Percentiles rank a stretch among this genome's conserved stretches.
These are phyloP conservation scores for Bombyx huttoni DNA, from an alignment of 2,888 invertebrate species.

Conservation along the genomic window DNA sequence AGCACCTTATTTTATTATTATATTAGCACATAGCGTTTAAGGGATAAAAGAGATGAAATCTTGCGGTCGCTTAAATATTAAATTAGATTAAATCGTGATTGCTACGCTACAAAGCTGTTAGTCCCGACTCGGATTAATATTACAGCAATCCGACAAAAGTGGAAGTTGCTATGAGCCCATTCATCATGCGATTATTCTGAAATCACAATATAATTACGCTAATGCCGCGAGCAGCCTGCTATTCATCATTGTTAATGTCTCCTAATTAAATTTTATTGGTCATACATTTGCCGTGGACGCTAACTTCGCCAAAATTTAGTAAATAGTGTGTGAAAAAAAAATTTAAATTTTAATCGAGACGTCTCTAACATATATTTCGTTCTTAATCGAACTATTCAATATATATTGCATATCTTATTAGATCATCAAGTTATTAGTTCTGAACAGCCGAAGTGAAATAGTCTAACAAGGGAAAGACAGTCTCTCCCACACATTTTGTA, in stretches of 20 bases:
- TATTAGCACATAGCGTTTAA: conserved; percentile 5
- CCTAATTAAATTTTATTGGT: conserved; percentile 53
- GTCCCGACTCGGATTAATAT: conserved; percentile 26
- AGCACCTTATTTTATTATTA: too few relatives aligned
- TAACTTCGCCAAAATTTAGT: conserved; percentile 20
- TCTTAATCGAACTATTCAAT: too few relatives aligned
- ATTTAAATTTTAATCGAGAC: neutral
- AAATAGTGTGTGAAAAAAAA: conserved; percentile 7
- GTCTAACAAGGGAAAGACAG: neutral
- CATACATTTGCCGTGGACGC: conserved; percentile 26
- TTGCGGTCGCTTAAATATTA: conserved; percentile 14
- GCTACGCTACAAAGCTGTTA: conserved; percentile 24
- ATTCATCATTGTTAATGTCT: conserved; percentile 51
- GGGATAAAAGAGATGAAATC: conserved; percentile 11
- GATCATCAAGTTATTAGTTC: neutral
- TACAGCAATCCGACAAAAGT: conserved; percentile 32
- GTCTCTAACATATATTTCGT: too few relatives aligned
- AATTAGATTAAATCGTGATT: conserved; percentile 20
- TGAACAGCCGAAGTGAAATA: neutral
- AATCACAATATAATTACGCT: conserved; percentile 58
- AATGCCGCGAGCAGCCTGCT: conserved; percentile 31
- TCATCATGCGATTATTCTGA: conserved; percentile 53
- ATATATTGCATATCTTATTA: too few relatives aligned
- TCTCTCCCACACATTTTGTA: neutral
- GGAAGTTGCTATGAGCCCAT: conserved; percentile 34